phyloP scores from a whole-genome alignment of 2,888 invertebrate genomes.

The Mycalesis mineus region DNA sequence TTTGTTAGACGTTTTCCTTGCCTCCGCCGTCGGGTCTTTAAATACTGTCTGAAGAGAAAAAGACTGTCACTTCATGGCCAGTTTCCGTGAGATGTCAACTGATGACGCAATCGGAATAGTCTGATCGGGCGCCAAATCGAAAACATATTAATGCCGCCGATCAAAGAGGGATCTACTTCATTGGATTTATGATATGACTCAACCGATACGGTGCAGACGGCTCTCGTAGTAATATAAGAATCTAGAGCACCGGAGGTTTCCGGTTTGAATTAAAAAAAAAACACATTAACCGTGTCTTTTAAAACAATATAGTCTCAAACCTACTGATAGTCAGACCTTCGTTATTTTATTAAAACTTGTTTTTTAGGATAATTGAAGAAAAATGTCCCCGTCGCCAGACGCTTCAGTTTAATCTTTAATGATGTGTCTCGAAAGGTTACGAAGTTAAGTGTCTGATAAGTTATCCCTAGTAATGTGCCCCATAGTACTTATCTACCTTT shows the following conservation, averaged over 20 bases:
- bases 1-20: slow-evolving; percentile 44
- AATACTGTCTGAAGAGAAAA: slow-evolving; percentile 51
- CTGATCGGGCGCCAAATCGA: slow-evolving; percentile 60
- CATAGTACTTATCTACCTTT: no score
- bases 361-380: no score
- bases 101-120: slow-evolving; percentile 60
- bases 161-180: slow-evolving; percentile 64
- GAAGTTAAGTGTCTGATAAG: no score
- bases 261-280: background rate
- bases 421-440: no score
- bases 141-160: slow-evolving; percentile 68
- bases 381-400: no score
- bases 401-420: no score
- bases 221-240: slow-evolving; percentile 24
- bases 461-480: no score
- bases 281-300: background rate
- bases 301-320: no score
- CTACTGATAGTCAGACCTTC: no score
- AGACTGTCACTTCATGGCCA: slow-evolving; percentile 51
- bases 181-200: slow-evolving; percentile 32
- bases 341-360: no score
- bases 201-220: slow-evolving; percentile 29
- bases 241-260: slow-evolving; percentile 12
- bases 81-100: slow-evolving; percentile 55
- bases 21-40: slow-evolving; percentile 41